Conservation (phyloP, 2,888 invertebrate genomes). For the Tridacna crocea region DNA sequence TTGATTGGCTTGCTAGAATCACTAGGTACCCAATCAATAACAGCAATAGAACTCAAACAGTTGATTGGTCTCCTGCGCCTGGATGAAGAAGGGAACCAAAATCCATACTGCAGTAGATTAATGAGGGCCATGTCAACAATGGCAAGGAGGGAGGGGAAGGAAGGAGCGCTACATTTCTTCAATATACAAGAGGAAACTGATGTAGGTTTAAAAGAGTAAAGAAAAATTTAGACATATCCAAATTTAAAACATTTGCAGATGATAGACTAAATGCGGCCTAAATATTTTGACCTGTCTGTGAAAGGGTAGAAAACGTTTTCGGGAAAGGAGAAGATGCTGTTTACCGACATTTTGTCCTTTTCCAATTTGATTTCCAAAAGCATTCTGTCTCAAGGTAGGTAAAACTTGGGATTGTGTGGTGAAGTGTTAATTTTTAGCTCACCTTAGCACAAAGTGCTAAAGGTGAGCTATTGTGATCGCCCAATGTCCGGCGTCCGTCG, state of each 20-base stretch:
- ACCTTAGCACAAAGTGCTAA: no score
- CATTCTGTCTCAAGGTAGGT: not conserved
- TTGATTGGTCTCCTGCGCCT: slow-evolving; percentile 85
- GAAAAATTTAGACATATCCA: not conserved
- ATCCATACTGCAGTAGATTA: slow-evolving; percentile 81
- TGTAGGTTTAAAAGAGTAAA: slow-evolving; percentile 68
- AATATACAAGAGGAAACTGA: slow-evolving; percentile 84
- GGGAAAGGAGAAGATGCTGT: no score
- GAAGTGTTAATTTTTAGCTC: no score
- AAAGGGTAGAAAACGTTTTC: no score
- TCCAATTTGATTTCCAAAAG: not conserved
- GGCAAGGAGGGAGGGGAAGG: slow-evolving; percentile 82
- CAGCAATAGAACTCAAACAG: slow-evolving; percentile 87
- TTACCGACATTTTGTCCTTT: not conserved
- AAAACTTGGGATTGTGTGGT: no score
- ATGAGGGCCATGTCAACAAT: slow-evolving; percentile 84
- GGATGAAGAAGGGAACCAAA: slow-evolving; percentile 80
- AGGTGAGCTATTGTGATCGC: no score
- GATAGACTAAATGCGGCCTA: not conserved
- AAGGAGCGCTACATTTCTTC: slow-evolving; percentile 86
- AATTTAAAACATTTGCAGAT: not conserved
- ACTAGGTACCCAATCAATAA: slow-evolving; percentile 87
- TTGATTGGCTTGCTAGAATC: slow-evolving; percentile 87
- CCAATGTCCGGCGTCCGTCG: no score
- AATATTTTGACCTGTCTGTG: not conserved